Evolutionary conservation across 2,888 invertebrate species (phyloP).

Genomic region (Malacosoma neustria): DNA sequence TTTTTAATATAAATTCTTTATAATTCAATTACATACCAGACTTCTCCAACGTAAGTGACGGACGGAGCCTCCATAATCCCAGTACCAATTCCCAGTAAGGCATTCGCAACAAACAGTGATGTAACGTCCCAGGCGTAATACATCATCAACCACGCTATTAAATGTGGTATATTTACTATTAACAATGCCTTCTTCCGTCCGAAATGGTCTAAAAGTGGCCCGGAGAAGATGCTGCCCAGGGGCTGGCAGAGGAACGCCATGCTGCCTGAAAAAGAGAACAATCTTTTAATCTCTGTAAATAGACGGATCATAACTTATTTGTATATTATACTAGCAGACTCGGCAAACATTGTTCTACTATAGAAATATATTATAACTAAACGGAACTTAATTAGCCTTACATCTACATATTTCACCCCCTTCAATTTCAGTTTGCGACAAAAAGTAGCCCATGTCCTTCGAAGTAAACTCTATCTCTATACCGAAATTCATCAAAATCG

Average conservation of each 20-base stretch:
- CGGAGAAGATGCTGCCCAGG: conserved; percentile 73
- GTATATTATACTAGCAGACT: neutral
- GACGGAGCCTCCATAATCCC: conserved; percentile 77
- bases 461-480: no score
- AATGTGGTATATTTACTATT: conserved; percentile 73
- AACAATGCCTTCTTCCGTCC: conserved; percentile 72
- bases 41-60: conserved; percentile 77
- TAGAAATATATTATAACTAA: neutral
- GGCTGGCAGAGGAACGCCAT: conserved; percentile 74
- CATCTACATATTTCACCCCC: neutral
- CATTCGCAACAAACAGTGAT: conserved; percentile 62
- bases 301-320: neutral
- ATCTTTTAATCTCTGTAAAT: neutral
- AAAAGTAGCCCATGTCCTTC: no score
- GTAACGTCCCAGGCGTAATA: conserved; percentile 63
- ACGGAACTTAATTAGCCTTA: neutral
- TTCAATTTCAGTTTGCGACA: no score
- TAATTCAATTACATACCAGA: conserved; percentile 44
- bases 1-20: neutral
- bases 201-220: conserved; percentile 67
- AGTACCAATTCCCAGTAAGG: conserved; percentile 71
- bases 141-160: conserved; percentile 73
- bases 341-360: no score
- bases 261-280: conserved; percentile 51
- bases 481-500: no score